Conservation (phyloP, 2,888 invertebrate genomes). For the Desoria tigrina region DNA sequence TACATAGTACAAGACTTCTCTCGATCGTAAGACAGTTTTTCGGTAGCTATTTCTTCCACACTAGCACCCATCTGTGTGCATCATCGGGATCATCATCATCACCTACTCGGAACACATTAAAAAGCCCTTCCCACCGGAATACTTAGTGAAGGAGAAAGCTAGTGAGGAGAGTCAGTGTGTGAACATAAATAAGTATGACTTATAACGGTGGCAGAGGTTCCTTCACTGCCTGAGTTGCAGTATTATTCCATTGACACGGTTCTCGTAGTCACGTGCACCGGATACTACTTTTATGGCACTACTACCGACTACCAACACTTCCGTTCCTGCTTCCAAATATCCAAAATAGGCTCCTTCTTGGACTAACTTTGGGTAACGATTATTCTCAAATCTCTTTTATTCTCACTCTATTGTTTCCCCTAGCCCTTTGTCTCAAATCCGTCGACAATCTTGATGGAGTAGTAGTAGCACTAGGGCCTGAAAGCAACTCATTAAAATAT, state of each 20-base stretch:
- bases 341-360: neutral
- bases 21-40: no score
- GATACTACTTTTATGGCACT: constrained; percentile 12
- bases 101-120: constrained; percentile 2
- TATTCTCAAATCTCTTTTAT: no score
- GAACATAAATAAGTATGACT: constrained; percentile 8
- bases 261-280: constrained; percentile 8
- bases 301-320: constrained; percentile 9
- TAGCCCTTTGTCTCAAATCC: no score
- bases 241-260: constrained; percentile 4
- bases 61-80: neutral
- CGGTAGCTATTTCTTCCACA: neutral
- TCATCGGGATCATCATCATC: neutral
- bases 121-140: neutral
- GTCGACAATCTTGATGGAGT: no score
- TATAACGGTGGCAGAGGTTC: neutral
- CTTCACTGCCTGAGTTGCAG: neutral
- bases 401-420: no score
- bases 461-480: no score
- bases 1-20: no score
- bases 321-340: neutral
- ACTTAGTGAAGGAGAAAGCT: neutral
- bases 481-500: no score
- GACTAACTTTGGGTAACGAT: no score
- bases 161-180: no score